These are phyloP conservation scores for Borostomias antarcticus DNA, from an alignment of 2,797 vertebrate genomes.

Conservation along the genomic window DNA sequence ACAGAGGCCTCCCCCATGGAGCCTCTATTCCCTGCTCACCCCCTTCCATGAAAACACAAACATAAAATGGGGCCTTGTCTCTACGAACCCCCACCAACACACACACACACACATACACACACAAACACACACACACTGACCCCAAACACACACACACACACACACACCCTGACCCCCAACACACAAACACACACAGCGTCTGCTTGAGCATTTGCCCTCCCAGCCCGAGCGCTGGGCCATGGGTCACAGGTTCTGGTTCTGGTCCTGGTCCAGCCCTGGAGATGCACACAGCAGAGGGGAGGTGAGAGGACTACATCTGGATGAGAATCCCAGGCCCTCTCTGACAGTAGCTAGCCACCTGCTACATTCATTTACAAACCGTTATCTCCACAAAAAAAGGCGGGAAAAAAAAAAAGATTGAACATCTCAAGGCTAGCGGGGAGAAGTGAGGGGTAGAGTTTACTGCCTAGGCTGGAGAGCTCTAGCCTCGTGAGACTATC, in stretches of 20 bases:
- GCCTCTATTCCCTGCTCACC: slow-evolving; percentile 44
- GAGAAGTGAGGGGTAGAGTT: background rate
- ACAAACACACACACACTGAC: slow-evolving; percentile 42
- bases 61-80: slow-evolving; percentile 54
- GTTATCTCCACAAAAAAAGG: no score
- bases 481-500: background rate
- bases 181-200: slow-evolving; percentile 15
- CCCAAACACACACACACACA: slow-evolving; percentile 17
- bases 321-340: slow-evolving; percentile 26
- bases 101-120: background rate
- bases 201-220: background rate
- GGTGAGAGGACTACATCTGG: background rate
- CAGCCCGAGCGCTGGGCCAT: slow-evolving; percentile 35
- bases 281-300: slow-evolving; percentile 15
- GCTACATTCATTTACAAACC: background rate
- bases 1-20: slow-evolving; percentile 39
- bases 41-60: slow-evolving; percentile 59
- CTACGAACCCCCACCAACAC: background rate
- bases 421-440: background rate
- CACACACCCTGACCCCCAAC: slow-evolving; percentile 12
- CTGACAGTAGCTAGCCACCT: slow-evolving; percentile 11
- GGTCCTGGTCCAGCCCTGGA: slow-evolving; percentile 49
- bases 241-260: slow-evolving; percentile 60
- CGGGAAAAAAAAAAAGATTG: no score
- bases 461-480: background rate